Evolutionary conservation across 2,888 invertebrate species (phyloP), one percentile per base, ranked within the genome.

Genomic region (Caenorhabditis virilis): DNA sequence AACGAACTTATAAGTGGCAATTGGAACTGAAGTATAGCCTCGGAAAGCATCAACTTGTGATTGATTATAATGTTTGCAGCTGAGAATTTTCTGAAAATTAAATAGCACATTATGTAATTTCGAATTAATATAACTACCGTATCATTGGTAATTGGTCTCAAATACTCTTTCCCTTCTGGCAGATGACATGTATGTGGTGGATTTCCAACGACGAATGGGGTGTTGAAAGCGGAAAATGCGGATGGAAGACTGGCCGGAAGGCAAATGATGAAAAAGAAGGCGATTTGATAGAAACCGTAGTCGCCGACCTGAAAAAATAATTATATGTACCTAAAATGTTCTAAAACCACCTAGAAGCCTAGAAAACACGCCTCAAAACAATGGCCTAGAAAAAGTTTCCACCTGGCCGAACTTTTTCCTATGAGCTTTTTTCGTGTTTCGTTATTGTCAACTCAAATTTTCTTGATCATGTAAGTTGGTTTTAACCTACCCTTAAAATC

Each of bases 201-300:
- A 27, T 46, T 47, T 22, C 75, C 78, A 18, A 76, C 72, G 4
- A 77, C 76, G 41, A 77, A 78, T 15, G 76, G 73, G 36, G 65
- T 65, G 25, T 66, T 66, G 50, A 66, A 66, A 0, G 72, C 68
- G 9, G 75, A 72, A 58, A 74, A 79, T 0, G 78, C 78, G 0
- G 70, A 72, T 2, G 78, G 78, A 0, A 79, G 45, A 54, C 70
- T 72, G n/a, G 79, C 78, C 3, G 79, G 79, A 9, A 79, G 57
- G 56, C 79, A 79, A 36, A 79, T 65, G 6, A 79, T 57, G 47
- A 76, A 73, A 60, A 78, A 78, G 57, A 78, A 70, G 9, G 76
- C 41, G 20, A 72, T 67, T 53, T 79, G 79, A 47, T 78, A 79
- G 11, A 35, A 48, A 4, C 76, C 77, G 42, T 73, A 78, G 50